Conservation (phyloP, 2,888 invertebrate species). For the Amitus sp. region DNA sequence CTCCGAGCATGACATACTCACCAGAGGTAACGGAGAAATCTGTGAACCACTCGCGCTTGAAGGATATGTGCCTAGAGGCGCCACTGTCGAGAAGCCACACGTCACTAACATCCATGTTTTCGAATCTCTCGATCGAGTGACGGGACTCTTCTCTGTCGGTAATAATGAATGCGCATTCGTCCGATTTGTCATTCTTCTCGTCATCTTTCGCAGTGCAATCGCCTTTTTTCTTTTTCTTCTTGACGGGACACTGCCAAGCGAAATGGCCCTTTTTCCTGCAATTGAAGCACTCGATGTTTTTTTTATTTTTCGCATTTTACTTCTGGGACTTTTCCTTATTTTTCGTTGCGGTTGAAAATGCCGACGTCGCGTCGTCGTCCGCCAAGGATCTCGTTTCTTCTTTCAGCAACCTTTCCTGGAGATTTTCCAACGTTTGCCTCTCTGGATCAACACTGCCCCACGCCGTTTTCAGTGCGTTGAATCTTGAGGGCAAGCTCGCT, state of each 20-base stretch:
- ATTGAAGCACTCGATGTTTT: not conserved
- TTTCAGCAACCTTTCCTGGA: slow-evolving; percentile 35
- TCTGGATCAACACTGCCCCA: slow-evolving; percentile 36
- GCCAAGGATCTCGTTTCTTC: slow-evolving; percentile 29
- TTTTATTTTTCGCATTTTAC: too few relatives aligned
- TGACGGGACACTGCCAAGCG: not conserved
- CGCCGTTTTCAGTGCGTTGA: slow-evolving; percentile 31
- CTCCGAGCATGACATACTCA: slow-evolving; percentile 24
- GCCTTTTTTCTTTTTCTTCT: slow-evolving; percentile 1
- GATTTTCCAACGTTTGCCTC: slow-evolving; percentile 31
- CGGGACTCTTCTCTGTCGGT: not conserved
- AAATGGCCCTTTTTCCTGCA: not conserved
- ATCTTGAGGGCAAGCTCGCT: slow-evolving; percentile 37
- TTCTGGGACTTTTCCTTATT: not conserved
- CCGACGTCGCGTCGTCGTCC: too few relatives aligned
- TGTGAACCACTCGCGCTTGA: slow-evolving; percentile 35
- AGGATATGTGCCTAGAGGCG: slow-evolving; percentile 41
- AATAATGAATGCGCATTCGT: not conserved
- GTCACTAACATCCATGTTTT: slow-evolving; percentile 10
- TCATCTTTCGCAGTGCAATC: too few relatives aligned
- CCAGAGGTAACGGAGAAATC: slow-evolving; percentile 20
- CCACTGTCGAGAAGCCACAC: slow-evolving; percentile 43
- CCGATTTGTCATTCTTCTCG: not conserved
- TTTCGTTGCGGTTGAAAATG: too few relatives aligned
- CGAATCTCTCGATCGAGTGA: slow-evolving; percentile 11